Percentiles rank a stretch among this genome's conserved stretches.
These are phyloP conservation scores for Dendrolimus houi DNA, from an alignment of 2,888 invertebrate species.

Conservation along the genomic window DNA sequence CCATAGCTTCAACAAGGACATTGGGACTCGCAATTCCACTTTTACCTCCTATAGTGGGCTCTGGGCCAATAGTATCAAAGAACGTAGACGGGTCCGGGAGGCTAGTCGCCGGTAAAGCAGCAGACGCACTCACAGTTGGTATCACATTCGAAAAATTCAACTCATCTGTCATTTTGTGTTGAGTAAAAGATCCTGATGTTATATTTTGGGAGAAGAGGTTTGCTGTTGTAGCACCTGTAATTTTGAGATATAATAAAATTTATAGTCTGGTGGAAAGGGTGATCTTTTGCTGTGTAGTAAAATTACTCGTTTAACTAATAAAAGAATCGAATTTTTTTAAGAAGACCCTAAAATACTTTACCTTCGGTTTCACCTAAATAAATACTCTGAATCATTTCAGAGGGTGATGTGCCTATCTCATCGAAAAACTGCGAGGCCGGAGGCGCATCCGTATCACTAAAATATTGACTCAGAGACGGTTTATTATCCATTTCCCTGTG, in stretches of 20 bases:
- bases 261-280: neutral
- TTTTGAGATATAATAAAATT: neutral
- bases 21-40: slow-evolving; percentile 34
- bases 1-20: slow-evolving; percentile 50
- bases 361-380: slow-evolving; percentile 60
- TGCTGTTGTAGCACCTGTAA: slow-evolving; percentile 27
- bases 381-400: slow-evolving; percentile 69
- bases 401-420: slow-evolving; percentile 63
- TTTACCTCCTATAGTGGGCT: slow-evolving; percentile 43
- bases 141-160: slow-evolving; percentile 45
- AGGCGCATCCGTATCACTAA: slow-evolving; percentile 58
- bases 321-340: neutral
- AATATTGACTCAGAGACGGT: slow-evolving; percentile 76
- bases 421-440: slow-evolving; percentile 69
- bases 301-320: neutral
- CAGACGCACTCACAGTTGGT: slow-evolving; percentile 49
- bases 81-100: slow-evolving; percentile 69
- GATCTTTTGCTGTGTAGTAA: neutral
- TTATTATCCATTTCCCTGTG: slow-evolving; percentile 57
- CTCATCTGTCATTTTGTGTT: slow-evolving; percentile 39
- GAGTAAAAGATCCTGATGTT: slow-evolving; percentile 43
- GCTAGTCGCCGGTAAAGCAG: slow-evolving; percentile 50
- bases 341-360: slow-evolving; percentile 12
- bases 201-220: slow-evolving; percentile 41
- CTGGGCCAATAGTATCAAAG: slow-evolving; percentile 66